Conservation (phyloP, 1,140 invertebrate genomes). For the Brachionus asplanchnoidis region DNA sequence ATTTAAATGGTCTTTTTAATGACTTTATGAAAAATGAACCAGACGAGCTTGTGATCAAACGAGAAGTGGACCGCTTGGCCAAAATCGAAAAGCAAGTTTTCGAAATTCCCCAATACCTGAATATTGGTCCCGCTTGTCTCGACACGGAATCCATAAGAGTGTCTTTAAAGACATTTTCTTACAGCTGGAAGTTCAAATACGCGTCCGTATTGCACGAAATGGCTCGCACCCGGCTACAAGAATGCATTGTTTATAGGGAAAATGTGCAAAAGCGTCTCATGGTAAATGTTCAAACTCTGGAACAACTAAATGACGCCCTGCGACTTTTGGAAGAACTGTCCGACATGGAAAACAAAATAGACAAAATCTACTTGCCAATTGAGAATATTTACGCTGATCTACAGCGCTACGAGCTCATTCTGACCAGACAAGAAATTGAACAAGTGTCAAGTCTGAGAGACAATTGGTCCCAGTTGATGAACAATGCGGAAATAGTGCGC, state of each 20-base stretch:
- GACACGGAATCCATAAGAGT: constrained; percentile 53
- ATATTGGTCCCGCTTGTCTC: constrained; percentile 52
- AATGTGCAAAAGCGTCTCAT: constrained; percentile 52
- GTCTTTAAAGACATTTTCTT: constrained; percentile 55
- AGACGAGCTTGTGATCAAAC: constrained; percentile 50
- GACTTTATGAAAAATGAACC: constrained; percentile 54
- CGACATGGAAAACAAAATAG: constrained; percentile 58
- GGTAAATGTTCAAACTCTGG: constrained; percentile 52
- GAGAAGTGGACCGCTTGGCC: constrained; percentile 32
- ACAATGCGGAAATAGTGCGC: constrained; percentile 52
- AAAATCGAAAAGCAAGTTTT: constrained; percentile 51
- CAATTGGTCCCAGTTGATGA: constrained; percentile 53
- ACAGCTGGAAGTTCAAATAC: constrained; percentile 56
- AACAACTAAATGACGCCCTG: constrained; percentile 55
- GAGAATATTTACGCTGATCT: constrained; percentile 56
- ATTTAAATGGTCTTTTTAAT: constrained; percentile 54
- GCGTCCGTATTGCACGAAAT: constrained; percentile 55
- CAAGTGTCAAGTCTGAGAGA: constrained; percentile 52
- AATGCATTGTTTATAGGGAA: constrained; percentile 50
- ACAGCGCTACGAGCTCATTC: constrained; percentile 45
- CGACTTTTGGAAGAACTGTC: constrained; percentile 54
- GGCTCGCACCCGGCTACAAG: constrained; percentile 53
- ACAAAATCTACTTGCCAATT: constrained; percentile 57
- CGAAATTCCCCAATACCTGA: constrained; percentile 49
- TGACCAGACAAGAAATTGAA: constrained; percentile 54